phyloP scores from a whole-genome alignment of 2,113 vertebrate genomes.

The Oostethus manadensis region DNA sequence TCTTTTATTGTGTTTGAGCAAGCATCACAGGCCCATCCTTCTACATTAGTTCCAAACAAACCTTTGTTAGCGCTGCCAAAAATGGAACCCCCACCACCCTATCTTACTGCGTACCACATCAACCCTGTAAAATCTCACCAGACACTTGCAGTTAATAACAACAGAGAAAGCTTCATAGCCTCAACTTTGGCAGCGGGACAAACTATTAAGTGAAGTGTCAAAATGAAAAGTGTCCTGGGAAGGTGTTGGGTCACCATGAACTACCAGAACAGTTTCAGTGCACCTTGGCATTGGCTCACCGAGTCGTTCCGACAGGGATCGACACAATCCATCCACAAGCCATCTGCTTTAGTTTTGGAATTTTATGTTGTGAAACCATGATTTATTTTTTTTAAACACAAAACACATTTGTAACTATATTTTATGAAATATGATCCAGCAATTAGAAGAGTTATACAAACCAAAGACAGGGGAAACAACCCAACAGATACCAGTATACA shows the following conservation, averaged over 20 bases:
- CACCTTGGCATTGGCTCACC: neutral
- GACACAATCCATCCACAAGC: neutral
- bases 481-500: too few relatives aligned
- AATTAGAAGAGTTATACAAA: too few relatives aligned
- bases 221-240: conserved; percentile 6
- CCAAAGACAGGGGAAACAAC: too few relatives aligned
- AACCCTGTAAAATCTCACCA: conserved; percentile 22
- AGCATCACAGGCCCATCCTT: conserved; percentile 24
- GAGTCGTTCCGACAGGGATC: neutral
- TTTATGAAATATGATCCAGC: too few relatives aligned
- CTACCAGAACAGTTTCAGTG: neutral
- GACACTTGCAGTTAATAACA: conserved; percentile 16
- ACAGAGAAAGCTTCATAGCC: conserved; percentile 6
- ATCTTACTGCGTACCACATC: conserved; percentile 26
- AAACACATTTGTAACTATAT: too few relatives aligned
- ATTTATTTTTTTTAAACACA: too few relatives aligned
- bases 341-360: neutral
- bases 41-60: conserved; percentile 48
- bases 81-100: conserved; percentile 29
- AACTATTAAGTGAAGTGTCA: conserved; percentile 8
- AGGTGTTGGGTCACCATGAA: neutral
- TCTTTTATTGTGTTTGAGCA: conserved; percentile 35
- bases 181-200: conserved; percentile 1
- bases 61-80: conserved; percentile 26
- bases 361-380: neutral